Conservation (phyloP, 1,140 invertebrate genomes). For the Steinernema feltiae region DNA sequence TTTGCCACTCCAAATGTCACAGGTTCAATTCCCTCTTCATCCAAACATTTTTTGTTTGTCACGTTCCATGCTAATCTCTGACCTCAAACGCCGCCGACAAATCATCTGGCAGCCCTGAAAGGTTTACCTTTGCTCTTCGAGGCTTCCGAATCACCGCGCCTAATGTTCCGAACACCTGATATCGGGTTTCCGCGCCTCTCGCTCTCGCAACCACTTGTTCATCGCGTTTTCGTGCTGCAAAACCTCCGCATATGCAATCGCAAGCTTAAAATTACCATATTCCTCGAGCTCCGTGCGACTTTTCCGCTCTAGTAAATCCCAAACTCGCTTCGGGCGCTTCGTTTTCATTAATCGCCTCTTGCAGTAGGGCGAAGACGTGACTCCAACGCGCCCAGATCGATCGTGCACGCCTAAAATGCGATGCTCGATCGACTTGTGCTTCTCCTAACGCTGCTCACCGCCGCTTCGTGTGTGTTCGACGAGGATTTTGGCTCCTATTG, state of each 20-base stretch:
- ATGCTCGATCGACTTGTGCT: constrained; percentile 6
- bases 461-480: background rate
- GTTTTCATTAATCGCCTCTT: background rate
- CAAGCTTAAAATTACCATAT: no score
- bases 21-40: no score
- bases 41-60: no score
- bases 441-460: background rate
- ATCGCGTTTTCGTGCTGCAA: no score
- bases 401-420: background rate
- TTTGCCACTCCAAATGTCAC: no score
- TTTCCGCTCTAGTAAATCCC: no score
- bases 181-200: background rate
- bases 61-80: no score
- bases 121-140: background rate
- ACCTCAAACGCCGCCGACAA: background rate
- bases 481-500: background rate
- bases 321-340: no score
- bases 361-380: background rate
- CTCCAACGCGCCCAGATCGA: background rate
- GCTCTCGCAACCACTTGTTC: no score
- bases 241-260: no score
- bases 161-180: background rate
- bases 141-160: background rate
- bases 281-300: no score
- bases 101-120: background rate